Evolutionary conservation across 1,140 invertebrate genomes (phyloP).

Genomic region (Macrotrachela quadricornifera): DNA sequence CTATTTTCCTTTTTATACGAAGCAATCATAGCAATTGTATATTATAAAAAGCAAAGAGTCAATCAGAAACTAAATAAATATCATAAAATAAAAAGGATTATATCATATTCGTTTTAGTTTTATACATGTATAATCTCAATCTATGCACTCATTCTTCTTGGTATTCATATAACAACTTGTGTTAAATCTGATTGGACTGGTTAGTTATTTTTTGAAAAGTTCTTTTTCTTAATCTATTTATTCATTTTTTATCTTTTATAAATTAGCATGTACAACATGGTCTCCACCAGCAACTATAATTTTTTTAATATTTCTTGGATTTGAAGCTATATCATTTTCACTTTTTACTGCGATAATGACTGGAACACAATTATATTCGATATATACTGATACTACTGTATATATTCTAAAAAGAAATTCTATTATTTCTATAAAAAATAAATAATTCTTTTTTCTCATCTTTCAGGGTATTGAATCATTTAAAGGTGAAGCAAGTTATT

Average conservation of each 20-base stretch:
- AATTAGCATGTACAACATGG: slow-evolving; percentile 57
- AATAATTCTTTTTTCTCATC: background rate
- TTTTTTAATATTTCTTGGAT: slow-evolving; percentile 75
- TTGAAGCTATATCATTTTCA: slow-evolving; percentile 86
- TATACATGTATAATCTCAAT: slow-evolving; percentile 88
- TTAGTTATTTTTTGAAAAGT: slow-evolving; percentile 17
- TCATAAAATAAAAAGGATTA: too few relatives aligned
- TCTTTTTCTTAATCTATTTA: background rate
- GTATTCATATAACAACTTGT: slow-evolving; percentile 81
- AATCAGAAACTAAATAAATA: background rate
- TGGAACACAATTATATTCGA: slow-evolving; percentile 82
- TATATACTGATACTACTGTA: slow-evolving; percentile 95
- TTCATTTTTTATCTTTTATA: background rate
- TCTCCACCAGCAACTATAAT: slow-evolving; percentile 86
- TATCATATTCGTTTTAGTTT: too few relatives aligned
- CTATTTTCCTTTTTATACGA: too few relatives aligned
- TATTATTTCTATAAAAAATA: background rate
- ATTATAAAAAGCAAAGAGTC: background rate
- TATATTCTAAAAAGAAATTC: background rate
- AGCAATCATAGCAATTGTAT: too few relatives aligned
- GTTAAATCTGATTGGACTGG: slow-evolving; percentile 72
- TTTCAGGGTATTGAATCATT: background rate
- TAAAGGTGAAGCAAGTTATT: slow-evolving; percentile 1
- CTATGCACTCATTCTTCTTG: slow-evolving; percentile 69
- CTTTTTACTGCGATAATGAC: slow-evolving; percentile 97